Evolutionary conservation across 2,888 invertebrate genomes (phyloP).

Genomic region (Dolomedes plantarius): DNA sequence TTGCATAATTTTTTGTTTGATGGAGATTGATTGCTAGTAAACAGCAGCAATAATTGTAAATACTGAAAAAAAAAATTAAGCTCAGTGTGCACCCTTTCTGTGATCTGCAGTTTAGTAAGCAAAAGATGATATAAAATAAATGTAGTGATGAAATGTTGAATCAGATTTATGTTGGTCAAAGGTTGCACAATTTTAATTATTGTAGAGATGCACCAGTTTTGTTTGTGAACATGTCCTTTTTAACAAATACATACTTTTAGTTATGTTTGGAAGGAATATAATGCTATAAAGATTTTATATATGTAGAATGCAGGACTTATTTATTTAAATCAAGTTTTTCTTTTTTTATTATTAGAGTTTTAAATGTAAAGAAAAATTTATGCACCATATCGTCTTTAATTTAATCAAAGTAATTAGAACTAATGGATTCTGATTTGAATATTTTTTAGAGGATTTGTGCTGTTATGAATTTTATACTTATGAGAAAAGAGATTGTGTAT

Average conservation of each 20-base stretch:
- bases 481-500: too few species aligned
- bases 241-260: too few species aligned
- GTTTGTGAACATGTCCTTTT: background rate
- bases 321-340: background rate
- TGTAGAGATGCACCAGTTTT: conserved; percentile 17
- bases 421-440: too few species aligned
- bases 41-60: conserved; percentile 16
- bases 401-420: too few species aligned
- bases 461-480: too few species aligned
- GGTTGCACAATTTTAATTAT: conserved; percentile 18
- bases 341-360: background rate
- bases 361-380: background rate
- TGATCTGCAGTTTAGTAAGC: background rate
- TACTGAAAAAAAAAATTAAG: background rate
- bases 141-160: background rate
- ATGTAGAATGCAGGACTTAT: background rate
- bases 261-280: too few species aligned
- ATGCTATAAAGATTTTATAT: too few species aligned
- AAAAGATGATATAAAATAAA: background rate
- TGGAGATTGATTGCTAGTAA: background rate
- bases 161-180: background rate
- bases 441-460: too few species aligned
- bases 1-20: background rate
- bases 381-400: background rate
- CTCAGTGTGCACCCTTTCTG: conserved; percentile 18